These are phyloP conservation scores for Dryoscopus gambensis DNA, from an alignment of 2,113 vertebrate species.

Conservation along the genomic window DNA sequence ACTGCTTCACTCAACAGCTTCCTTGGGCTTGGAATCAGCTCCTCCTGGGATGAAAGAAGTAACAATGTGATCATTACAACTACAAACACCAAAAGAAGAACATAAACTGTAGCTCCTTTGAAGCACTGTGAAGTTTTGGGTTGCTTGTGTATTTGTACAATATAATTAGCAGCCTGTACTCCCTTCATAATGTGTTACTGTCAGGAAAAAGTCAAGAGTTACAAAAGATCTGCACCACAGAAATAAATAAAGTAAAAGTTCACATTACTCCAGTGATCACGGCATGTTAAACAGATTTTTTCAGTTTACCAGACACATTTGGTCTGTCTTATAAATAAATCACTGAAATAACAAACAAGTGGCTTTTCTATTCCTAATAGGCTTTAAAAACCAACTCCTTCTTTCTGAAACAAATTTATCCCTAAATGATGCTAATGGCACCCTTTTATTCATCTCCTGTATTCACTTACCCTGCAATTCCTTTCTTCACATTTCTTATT, in stretches of 20 bases:
- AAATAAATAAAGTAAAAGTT: slow-evolving; percentile 5
- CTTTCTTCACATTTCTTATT: neutral
- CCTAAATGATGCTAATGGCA: neutral
- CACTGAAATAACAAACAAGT: neutral
- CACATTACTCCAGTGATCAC: neutral
- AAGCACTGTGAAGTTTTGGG: neutral
- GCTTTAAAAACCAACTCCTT: neutral
- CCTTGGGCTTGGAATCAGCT: neutral
- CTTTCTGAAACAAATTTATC: neutral
- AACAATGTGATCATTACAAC: neutral
- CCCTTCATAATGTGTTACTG: neutral
- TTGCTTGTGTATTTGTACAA: neutral
- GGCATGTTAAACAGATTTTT: neutral
- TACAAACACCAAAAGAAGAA: neutral
- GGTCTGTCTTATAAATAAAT: neutral
- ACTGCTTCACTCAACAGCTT: neutral
- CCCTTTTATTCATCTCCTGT: neutral
- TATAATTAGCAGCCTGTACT: neutral
- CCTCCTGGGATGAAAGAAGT: neutral
- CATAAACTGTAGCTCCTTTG: neutral
- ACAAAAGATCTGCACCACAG: neutral
- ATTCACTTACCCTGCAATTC: neutral
- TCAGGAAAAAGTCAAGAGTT: neutral
- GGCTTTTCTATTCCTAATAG: neutral
- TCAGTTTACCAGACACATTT: neutral